These are phyloP conservation scores for Eulemur macaco DNA, from an alignment of 2,113 vertebrate species.

Conservation along the genomic window DNA sequence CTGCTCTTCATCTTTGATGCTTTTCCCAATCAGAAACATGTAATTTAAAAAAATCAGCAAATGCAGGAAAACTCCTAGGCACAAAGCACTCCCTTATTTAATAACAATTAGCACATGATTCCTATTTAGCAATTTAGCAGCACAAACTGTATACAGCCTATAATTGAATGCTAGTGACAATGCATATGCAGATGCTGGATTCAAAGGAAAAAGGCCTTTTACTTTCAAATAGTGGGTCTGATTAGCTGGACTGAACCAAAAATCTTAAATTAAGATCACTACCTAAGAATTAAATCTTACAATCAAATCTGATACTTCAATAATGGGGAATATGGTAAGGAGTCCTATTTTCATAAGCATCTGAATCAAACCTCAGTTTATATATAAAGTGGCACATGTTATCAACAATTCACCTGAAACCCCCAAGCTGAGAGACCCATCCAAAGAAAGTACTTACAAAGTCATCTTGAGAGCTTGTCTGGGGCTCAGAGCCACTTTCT, in stretches of 20 bases:
- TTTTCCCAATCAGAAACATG: neutral
- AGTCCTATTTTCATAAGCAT: neutral
- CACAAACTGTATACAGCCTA: fast-evolving
- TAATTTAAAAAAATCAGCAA: neutral
- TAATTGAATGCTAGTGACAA: fast-evolving
- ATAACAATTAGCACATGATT: neutral
- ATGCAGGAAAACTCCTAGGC: too few species aligned
- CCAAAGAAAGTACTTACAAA: conserved; percentile 69
- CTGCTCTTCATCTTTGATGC: neutral
- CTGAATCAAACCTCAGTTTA: neutral
- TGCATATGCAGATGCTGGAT: fast-evolving
- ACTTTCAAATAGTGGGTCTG: fast-evolving
- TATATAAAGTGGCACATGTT: neutral
- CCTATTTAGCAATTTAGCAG: neutral
- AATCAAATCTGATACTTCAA: neutral
- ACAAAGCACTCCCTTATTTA: too few species aligned
- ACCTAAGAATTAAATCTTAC: neutral
- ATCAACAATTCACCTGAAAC: too few species aligned
- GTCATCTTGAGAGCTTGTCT: conserved; percentile 76
- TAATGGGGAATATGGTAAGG: neutral
- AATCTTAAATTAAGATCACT: neutral
- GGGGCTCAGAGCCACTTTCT: conserved; percentile 84
- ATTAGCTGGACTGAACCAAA: neutral
- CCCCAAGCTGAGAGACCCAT: fast-evolving
- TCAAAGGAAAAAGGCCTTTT: neutral